Evolutionary conservation across 2,797 vertebrate species (phyloP), one percentile per base, ranked within the genome.

Genomic region (Rhinophrynus dorsalis): DNA sequence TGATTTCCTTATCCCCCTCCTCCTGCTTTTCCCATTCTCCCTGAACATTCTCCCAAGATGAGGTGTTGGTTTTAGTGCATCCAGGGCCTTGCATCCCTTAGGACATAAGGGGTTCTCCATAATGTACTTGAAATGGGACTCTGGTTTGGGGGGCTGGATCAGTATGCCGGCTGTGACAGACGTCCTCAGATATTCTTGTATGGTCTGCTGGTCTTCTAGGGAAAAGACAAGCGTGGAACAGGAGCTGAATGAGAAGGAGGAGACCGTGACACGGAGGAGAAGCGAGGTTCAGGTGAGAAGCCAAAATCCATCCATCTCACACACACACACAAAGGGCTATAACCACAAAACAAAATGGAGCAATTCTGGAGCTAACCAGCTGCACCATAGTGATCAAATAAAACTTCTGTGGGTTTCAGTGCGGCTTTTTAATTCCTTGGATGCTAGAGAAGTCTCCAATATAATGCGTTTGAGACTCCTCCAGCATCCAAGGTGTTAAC

Each of bases 241-340:
- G 79, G 96, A 98, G 75, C 94, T 99, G 81, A 95, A 93, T 78
- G 96, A 97, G 80, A 97, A 95, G 69, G 97, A 98, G 85, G 96
- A 97, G 75, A 86, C 89, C 75, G 91, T 99, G 86, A 90, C 92
- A 77, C 90, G 93, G 80, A 94, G 93, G 79, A 96, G 84, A 69
- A 90, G 61, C 4, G 96, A 99, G 84, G 92, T 98, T 30, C 96
- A 97, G 95, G 97, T 98, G 90, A 18, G 40, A 40, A 40, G 38
- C 18, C 5, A 30, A 30, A 9, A 30, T 30, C 9, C 29, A 30
- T n/a, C n/a, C n/a, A n/a, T n/a, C n/a, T n/a, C n/a, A n/a, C n/a
- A n/a, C n/a, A n/a, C n/a, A n/a, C n/a, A n/a, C n/a, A n/a, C n/a
- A n/a, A n/a, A 9, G 29, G 9, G 29, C 4, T 4, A 30, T 9